phyloP scores from a whole-genome alignment of 2,797 vertebrate species.

The Acanthopagrus latus region DNA sequence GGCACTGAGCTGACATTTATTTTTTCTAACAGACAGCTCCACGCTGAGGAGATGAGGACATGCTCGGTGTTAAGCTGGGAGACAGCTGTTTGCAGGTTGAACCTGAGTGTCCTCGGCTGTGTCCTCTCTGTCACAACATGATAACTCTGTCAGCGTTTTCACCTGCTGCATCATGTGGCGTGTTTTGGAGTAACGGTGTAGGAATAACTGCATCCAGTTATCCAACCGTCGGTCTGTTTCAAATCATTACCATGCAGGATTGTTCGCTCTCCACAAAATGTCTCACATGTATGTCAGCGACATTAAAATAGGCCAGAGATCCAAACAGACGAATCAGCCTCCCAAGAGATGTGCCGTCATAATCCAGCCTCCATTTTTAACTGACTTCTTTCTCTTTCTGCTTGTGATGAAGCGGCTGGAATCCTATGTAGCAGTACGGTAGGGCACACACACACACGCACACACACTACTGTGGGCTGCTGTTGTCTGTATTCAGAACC shows the following conservation, averaged over 20 bases:
- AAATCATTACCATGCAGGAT: neutral
- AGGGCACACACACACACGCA: too few species aligned
- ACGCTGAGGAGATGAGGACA: too few species aligned
- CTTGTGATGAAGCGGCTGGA: neutral
- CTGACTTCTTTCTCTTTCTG: slow-evolving; percentile 18
- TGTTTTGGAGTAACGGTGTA: too few species aligned
- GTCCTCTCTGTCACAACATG: neutral
- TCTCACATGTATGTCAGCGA: slow-evolving; percentile 30
- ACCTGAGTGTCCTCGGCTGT: neutral
- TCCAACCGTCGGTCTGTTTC: neutral
- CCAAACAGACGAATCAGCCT: slow-evolving; percentile 55
- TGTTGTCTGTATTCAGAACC: neutral
- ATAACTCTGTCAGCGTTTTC: neutral
- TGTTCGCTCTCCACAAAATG: neutral
- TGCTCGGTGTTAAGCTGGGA: neutral
- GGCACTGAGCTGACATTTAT: neutral
- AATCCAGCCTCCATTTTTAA: slow-evolving; percentile 54
- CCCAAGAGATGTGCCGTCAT: slow-evolving; percentile 45
- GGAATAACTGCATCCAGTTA: neutral
- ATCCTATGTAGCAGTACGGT: neutral
- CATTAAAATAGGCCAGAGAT: slow-evolving; percentile 46
- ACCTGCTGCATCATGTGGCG: neutral
- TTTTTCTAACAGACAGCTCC: neutral
- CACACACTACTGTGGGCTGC: neutral
- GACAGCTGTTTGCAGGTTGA: neutral